A percentile compares a stretch with the other conserved stretches of the same genome.
These are phyloP conservation scores for Delichon dasypus DNA, from an alignment of 2,797 vertebrate genomes.

Conservation along the genomic window DNA sequence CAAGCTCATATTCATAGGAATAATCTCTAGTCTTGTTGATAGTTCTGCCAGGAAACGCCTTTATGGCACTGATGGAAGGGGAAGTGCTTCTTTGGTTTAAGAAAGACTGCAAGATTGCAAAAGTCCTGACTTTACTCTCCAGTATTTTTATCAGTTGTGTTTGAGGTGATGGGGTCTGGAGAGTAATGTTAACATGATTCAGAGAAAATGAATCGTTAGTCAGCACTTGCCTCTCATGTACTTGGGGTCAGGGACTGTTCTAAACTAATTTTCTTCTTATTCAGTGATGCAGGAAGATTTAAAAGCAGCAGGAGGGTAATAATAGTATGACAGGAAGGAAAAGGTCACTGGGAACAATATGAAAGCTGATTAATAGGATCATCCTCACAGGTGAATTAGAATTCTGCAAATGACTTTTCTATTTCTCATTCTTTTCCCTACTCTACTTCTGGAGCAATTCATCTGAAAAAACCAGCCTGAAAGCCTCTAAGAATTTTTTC, in stretches of 20 bases:
- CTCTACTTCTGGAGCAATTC: not conserved
- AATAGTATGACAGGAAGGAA: not conserved
- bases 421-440: not conserved
- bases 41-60: not conserved
- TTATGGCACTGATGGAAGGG: not conserved
- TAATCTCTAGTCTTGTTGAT: not conserved
- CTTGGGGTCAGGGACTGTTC: not conserved
- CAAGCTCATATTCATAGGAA: not conserved
- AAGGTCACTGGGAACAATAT: constrained; percentile 18
- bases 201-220: constrained; percentile 34
- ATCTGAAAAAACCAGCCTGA: not conserved
- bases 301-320: not conserved
- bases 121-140: not conserved
- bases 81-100: not conserved
- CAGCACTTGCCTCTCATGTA: constrained; percentile 18
- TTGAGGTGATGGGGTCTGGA: not conserved
- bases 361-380: constrained; percentile 45
- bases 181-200: not conserved
- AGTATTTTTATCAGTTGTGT: not conserved
- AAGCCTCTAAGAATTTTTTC: not conserved
- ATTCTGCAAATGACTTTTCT: not conserved
- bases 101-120: not conserved
- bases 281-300: constrained; percentile 27
- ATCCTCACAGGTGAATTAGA: not conserved
- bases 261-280: constrained; percentile 6